Conservation (phyloP, 2,113 vertebrate genomes). For the Prionailurus viverrinus region DNA sequence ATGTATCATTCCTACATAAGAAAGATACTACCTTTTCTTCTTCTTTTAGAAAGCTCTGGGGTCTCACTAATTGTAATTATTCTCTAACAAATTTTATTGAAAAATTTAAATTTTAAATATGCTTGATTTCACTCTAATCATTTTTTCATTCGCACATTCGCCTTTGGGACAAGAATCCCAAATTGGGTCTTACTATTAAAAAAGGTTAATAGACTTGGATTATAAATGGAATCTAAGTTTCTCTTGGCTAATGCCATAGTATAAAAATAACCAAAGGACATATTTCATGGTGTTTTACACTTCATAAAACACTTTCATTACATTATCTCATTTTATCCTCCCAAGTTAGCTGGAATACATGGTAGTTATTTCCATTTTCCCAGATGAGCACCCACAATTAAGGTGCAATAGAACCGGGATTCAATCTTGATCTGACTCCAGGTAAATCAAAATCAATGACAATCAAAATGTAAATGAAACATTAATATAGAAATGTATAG, state of each 20-base stretch:
- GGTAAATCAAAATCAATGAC: conserved; percentile 61
- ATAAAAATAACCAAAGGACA: conserved; percentile 44
- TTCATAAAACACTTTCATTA: conserved; percentile 62
- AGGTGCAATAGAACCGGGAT: not conserved
- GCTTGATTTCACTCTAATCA: not conserved
- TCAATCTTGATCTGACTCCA: conserved; percentile 55
- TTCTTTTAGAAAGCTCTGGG: not conserved
- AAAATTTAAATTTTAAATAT: conserved; percentile 56
- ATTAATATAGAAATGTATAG: not conserved
- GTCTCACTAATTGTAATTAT: conserved; percentile 48
- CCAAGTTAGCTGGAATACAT: conserved; percentile 23
- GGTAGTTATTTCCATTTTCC: conserved; percentile 60
- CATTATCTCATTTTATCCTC: conserved; percentile 53
- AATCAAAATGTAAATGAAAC: conserved; percentile 74
- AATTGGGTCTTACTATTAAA: not conserved
- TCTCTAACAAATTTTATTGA: not conserved
- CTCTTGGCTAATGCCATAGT: conserved; percentile 39
- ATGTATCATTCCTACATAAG: not conserved
- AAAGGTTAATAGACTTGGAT: conserved; percentile 13
- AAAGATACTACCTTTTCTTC: not conserved
- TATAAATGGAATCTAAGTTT: conserved; percentile 25
- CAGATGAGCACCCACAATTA: conserved; percentile 40
- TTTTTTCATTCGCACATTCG: conserved; percentile 47
- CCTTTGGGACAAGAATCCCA: not conserved
- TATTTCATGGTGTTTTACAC: conserved; percentile 25